A percentile compares a stretch with the other conserved stretches of the same genome.
These are phyloP conservation scores for Corydoras sp. DNA, from an alignment of 2,113 vertebrate genomes.

Conservation along the genomic window DNA sequence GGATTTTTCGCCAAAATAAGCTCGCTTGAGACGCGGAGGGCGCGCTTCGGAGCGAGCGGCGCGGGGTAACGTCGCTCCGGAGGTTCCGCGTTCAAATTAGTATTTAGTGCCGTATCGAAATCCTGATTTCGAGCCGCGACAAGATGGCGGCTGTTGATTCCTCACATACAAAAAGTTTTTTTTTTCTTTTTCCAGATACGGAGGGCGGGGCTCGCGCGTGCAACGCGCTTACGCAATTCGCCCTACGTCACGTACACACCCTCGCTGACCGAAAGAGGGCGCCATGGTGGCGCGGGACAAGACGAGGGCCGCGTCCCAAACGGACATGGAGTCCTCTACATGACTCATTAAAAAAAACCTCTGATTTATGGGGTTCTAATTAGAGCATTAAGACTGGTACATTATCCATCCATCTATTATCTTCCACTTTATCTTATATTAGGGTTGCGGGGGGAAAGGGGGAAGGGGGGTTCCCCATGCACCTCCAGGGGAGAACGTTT, in stretches of 20 bases:
- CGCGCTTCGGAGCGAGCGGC: slow-evolving; percentile 49
- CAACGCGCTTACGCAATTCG: slow-evolving; percentile 66
- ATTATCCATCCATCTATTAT: too few relatives aligned
- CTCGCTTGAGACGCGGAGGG: slow-evolving; percentile 49
- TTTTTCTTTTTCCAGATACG: slow-evolving; percentile 84
- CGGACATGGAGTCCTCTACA: neutral
- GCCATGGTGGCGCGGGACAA: slow-evolving; percentile 19
- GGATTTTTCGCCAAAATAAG: slow-evolving; percentile 60
- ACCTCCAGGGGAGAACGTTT: too few relatives aligned
- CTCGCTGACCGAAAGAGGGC: neutral
- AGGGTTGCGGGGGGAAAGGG: too few relatives aligned
- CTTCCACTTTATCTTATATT: too few relatives aligned
- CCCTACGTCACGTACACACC: slow-evolving; percentile 38
- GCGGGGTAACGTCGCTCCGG: slow-evolving; percentile 65
- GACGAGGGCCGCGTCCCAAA: neutral
- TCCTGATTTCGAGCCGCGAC: slow-evolving; percentile 86
- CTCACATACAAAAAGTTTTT: slow-evolving; percentile 84
- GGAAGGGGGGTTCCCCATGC: too few relatives aligned
- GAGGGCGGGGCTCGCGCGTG: slow-evolving; percentile 77
- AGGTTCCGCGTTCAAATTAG: slow-evolving; percentile 57
- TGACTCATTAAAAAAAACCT: neutral
- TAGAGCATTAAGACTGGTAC: too few relatives aligned
- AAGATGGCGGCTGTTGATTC: slow-evolving; percentile 98
- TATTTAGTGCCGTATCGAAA: slow-evolving; percentile 70
- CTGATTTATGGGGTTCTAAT: too few relatives aligned